A percentile compares a stretch with the other conserved stretches of the same genome.
Evolutionary conservation across 1,140 invertebrate genomes (phyloP).

Genomic region (Drosophila chauvacae): DNA sequence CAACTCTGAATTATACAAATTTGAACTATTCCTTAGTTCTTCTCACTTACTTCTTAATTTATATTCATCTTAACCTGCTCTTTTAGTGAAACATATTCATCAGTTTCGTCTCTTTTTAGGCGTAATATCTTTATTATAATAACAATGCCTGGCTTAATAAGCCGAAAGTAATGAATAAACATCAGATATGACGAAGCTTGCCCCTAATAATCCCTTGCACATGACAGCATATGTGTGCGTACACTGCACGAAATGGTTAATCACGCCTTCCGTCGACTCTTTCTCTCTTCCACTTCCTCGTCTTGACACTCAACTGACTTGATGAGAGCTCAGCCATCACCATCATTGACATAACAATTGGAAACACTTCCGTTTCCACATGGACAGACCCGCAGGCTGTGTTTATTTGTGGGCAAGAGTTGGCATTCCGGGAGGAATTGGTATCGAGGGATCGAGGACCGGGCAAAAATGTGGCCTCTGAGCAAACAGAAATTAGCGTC

Average conservation of each 20-base stretch:
- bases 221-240: conserved; percentile 31
- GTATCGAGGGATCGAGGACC: conserved; percentile 2
- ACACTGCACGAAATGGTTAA: conserved; percentile 24
- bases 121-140: conserved; percentile 22
- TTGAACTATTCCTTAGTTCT: neutral
- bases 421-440: conserved; percentile 4
- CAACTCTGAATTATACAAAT: neutral
- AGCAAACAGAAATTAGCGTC: conserved; percentile 53
- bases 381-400: conserved; percentile 25
- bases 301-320: conserved; percentile 40
- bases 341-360: conserved; percentile 60
- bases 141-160: conserved; percentile 31
- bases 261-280: too few species aligned
- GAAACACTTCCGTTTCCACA: conserved; percentile 49
- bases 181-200: conserved; percentile 33
- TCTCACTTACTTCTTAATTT: neutral
- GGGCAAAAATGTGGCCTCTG: conserved; percentile 25
- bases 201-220: conserved; percentile 28
- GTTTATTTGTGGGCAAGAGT: conserved; percentile 15
- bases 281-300: neutral
- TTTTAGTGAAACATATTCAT: neutral
- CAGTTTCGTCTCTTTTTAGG: too few species aligned
- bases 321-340: conserved; percentile 54
- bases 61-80: too few species aligned
- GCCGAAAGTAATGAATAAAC: conserved; percentile 50